phyloP scores from a whole-genome alignment of 2,113 vertebrate genomes.

The Numenius arquata region DNA sequence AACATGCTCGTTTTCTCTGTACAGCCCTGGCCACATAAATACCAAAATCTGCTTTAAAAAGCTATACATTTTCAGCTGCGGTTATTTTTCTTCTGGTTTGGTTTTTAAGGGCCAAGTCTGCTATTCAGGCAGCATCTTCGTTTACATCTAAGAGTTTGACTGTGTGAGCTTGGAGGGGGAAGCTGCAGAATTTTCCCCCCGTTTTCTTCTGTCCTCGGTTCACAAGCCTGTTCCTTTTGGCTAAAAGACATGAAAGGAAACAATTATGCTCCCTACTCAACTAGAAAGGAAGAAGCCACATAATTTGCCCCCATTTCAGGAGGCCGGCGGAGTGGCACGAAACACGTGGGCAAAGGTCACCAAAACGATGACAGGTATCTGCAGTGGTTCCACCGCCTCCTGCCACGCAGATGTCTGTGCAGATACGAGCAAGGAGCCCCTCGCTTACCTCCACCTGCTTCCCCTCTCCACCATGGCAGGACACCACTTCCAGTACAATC shows the following conservation, averaged over 20 bases:
- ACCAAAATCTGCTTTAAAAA: not conserved
- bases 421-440: not conserved
- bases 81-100: slow-evolving; percentile 33
- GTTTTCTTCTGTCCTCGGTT: not conserved
- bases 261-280: not conserved
- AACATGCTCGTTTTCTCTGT: not conserved
- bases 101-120: slow-evolving; percentile 49
- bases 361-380: not conserved
- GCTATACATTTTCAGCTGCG: not conserved
- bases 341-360: not conserved
- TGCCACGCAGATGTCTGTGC: not conserved
- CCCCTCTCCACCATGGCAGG: not conserved
- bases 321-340: not conserved
- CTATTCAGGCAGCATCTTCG: not conserved
- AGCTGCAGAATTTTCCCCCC: not conserved
- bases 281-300: not conserved
- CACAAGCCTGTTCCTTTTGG: not conserved
- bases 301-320: not conserved
- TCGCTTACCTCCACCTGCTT: not conserved
- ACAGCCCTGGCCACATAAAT: not conserved
- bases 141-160: not conserved
- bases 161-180: not conserved
- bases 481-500: not conserved
- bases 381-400: not conserved
- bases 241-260: not conserved